Base-by-base conservation (phyloP, 2,797 vertebrate species). In the Sebastes dallii region DNA sequence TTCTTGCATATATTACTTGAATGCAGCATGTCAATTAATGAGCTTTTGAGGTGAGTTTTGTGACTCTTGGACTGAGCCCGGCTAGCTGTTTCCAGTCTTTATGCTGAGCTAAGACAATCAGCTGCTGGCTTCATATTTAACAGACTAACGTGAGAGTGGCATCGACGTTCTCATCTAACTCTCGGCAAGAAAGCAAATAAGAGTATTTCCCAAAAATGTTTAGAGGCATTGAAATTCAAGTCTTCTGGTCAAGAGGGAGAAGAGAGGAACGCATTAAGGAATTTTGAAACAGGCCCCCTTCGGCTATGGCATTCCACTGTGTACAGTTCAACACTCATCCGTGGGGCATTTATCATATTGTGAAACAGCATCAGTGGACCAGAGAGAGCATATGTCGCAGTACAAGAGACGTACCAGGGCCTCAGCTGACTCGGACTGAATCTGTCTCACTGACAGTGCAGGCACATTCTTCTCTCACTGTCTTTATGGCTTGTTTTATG, bases 321-420 rank as follows among this genome's bases (percentile, higher is more conserved):
- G 72, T 60, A 54, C 61, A 66, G 66, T 82, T 75, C 62, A 74
- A 70, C 46, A 72, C 74, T 86, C 55, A 80, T 88, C 70, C 62
- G 52, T 34, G 54, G 55, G 73, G 52, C 75, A 77, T 90, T 87
- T 72, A 72, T 88, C 87, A 82, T 75, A 56, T 83, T 85, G 81
- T 79, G 86, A 86, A 88, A 86, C 62, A 32, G 80, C 72, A 84
- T 60, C 54, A 75, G 73, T 66, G 74, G 61, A 86, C 39, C 36
- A 14, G 36, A 69, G 36, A 69, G 74, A 80, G 66, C 58, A 81
- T 72, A 71, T 76, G 85, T 90, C 87, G 79, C 73, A 68, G 73
- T 25, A 61, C 71, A 39, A 59, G 76, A 86, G 70, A 75, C 20
- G 50, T 39, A 72, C 66, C 59, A 71, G 75, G 68, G 60, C 75